Evolutionary conservation across 2,113 vertebrate genomes (phyloP).

Genomic region (Hyla sarda): DNA sequence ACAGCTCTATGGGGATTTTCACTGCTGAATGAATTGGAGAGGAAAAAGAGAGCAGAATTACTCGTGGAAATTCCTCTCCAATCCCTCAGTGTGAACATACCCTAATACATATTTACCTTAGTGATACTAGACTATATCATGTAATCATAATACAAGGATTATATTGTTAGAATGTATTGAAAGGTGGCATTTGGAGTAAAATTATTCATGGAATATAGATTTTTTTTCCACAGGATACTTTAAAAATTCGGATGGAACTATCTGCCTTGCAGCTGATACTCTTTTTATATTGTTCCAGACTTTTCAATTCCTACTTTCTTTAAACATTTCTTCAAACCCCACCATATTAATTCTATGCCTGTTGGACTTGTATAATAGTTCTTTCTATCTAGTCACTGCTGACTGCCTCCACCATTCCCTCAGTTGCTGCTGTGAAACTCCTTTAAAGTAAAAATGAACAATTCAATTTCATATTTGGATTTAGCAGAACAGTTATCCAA

Average conservation of each 20-base stretch:
- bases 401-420: conserved; percentile 52
- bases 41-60: too few species aligned
- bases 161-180: not conserved
- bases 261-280: conserved; percentile 29
- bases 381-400: conserved; percentile 56
- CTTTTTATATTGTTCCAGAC: conserved; percentile 15
- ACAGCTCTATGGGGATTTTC: too few species aligned
- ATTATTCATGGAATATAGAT: conserved; percentile 11
- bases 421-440: conserved; percentile 40
- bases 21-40: too few species aligned
- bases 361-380: conserved; percentile 54
- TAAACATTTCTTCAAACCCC: conserved; percentile 40
- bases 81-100: too few species aligned
- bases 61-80: too few species aligned
- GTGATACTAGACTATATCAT: not conserved
- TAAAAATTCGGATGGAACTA: conserved; percentile 30
- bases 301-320: conserved; percentile 21
- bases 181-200: not conserved
- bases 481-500: conserved; percentile 58
- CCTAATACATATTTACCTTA: not conserved
- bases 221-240: not conserved
- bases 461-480: conserved; percentile 60
- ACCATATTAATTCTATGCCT: conserved; percentile 56
- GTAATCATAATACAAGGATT: not conserved
- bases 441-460: conserved; percentile 60